Percentiles rank a stretch among this genome's conserved stretches.
phyloP scores from a whole-genome alignment of 2,888 invertebrate species.

The Oxyscelio sp. region DNA sequence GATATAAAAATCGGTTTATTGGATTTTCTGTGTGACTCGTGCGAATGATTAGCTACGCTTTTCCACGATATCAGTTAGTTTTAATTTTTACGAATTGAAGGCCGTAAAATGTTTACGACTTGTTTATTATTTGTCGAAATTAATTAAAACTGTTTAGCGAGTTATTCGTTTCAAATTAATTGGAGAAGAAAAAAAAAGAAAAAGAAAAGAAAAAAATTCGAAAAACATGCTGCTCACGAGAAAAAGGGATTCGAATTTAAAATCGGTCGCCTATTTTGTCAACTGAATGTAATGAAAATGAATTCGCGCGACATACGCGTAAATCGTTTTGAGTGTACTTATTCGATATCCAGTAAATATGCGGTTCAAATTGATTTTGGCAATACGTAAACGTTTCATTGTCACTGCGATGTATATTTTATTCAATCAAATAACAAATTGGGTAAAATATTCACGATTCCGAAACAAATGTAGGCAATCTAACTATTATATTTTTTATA shows the following conservation, averaged over 20 bases:
- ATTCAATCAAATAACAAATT: constrained; percentile 28
- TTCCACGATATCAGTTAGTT: no score
- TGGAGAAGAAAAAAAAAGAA: neutral
- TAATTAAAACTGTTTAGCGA: constrained; percentile 6
- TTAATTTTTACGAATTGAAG: no score
- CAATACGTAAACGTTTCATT: constrained; percentile 14
- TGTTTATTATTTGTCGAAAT: constrained; percentile 2
- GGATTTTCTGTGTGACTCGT: neutral
- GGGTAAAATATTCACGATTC: neutral
- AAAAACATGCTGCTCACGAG: no score
- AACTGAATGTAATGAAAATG: constrained; percentile 9
- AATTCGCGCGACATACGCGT: neutral
- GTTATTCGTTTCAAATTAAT: neutral
- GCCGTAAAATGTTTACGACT: neutral
- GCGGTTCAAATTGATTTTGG: constrained; percentile 19
- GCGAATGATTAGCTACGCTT: neutral
- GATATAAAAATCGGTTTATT: constrained; percentile 4
- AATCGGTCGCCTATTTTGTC: neutral
- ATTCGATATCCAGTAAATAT: constrained; percentile 22
- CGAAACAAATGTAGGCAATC: neutral
- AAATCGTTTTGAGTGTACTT: constrained; percentile 20
- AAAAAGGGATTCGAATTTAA: neutral
- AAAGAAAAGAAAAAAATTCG: no score
- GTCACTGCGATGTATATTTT: constrained; percentile 1
- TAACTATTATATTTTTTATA: neutral